Evolutionary conservation across 2,797 vertebrate species (phyloP).

Genomic region (Coregonus ussuriensis): DNA sequence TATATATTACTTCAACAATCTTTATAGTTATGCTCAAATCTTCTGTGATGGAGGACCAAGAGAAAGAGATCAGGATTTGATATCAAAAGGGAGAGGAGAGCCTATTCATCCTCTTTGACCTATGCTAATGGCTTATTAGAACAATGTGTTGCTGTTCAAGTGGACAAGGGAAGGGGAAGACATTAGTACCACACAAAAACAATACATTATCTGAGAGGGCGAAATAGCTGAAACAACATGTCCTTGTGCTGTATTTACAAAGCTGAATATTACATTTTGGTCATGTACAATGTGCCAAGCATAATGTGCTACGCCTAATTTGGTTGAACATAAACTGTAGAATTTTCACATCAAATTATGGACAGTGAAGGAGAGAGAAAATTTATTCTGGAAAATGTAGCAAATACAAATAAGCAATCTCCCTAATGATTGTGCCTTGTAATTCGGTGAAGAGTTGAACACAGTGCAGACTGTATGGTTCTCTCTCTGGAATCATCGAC

Average conservation of each 20-base stretch:
- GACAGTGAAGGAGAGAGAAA: slow-evolving; percentile 46
- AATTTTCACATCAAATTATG: slow-evolving; percentile 61
- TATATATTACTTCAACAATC: neutral
- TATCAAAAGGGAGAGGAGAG: slow-evolving; percentile 1
- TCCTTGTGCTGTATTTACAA: slow-evolving; percentile 54
- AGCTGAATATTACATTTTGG: slow-evolving; percentile 60
- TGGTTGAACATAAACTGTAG: slow-evolving; percentile 58
- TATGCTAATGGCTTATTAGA: neutral
- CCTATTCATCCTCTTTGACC: neutral
- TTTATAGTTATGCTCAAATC: neutral
- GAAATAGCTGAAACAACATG: slow-evolving; percentile 33
- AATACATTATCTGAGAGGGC: slow-evolving; percentile 37
- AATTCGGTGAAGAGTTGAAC: slow-evolving; percentile 73
- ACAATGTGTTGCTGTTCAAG: neutral
- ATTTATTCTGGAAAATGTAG: slow-evolving; percentile 71
- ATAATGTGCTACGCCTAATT: slow-evolving; percentile 58
- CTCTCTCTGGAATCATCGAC: slow-evolving; percentile 88
- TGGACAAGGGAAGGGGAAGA: neutral
- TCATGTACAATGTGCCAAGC: slow-evolving; percentile 58
- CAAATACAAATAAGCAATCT: slow-evolving; percentile 68
- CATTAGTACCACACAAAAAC: slow-evolving; percentile 35
- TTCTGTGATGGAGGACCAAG: neutral
- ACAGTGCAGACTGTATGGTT: slow-evolving; percentile 81
- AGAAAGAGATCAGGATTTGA: neutral
- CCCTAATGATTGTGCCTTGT: slow-evolving; percentile 78